Conservation (phyloP, 92 coral and sea anemone genomes). For the Phenganax subtilis region DNA sequence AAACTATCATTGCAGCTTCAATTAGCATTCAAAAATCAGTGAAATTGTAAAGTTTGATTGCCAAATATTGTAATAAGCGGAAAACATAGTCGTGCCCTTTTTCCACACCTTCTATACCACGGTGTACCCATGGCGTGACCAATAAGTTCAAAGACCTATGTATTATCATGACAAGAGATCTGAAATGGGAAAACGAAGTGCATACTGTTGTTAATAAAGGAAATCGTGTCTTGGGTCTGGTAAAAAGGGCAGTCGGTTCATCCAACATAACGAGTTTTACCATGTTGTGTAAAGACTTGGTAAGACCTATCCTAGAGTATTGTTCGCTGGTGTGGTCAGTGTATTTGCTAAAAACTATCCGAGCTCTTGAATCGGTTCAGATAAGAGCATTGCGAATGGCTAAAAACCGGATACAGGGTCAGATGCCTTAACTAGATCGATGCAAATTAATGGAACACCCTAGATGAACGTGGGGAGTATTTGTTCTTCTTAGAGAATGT, state of each 20-base stretch:
- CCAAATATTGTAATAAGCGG: no score
- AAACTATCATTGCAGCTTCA: no score
- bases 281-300: constrained; percentile 39
- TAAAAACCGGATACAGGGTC: neutral
- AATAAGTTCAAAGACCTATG: no score
- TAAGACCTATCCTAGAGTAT: constrained; percentile 48
- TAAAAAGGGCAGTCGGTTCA: constrained; percentile 36
- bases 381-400: constrained; percentile 45
- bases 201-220: constrained; percentile 42
- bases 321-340: constrained; percentile 52
- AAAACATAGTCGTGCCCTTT: no score
- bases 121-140: no score
- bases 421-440: neutral
- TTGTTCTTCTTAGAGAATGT: neutral
- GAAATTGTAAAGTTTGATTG: no score
- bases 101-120: no score
- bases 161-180: no score
- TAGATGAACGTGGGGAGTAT: neutral
- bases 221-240: no score
- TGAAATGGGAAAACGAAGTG: no score
- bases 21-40: no score
- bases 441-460: neutral
- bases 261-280: constrained; percentile 36
- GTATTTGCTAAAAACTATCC: no score
- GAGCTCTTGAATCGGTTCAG: constrained; percentile 45